Base-by-base conservation (phyloP, 2,888 invertebrate genomes). In the Meiosimyza platycephala region DNA sequence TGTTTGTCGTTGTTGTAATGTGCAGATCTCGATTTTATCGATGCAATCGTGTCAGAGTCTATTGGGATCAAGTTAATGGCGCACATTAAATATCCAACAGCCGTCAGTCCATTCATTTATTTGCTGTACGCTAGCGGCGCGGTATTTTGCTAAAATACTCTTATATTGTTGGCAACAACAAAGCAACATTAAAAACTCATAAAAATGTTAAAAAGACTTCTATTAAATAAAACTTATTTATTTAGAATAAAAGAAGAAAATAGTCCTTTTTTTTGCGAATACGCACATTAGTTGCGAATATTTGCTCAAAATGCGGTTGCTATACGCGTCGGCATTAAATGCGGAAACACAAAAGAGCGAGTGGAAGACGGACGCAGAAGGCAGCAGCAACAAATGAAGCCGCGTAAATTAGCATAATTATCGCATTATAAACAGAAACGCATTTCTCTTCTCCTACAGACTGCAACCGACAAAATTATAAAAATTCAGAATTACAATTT, bases 401-500 rank as follows among this genome's bases (percentile, higher is more conserved):
- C 72, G 69, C 73, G 75, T 69, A 79, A 81, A 83, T 83, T 83
- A 80, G 76, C 83, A 83, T 83, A 83, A 82, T 82, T 82, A 82
- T 81, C 79, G 78, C 82, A 82, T 83, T 83, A 83, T 75, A 76
- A 78, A 73, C 83, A 83, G 83, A 80, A 74, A 76, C 67, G 66
- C 74, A 68, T 50, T 68, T 6, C 9, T 40, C 40, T 9, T 40
- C 40, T 40, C 40, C 40, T 40, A 28, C 28, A 28, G 28, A 4
- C 9, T 40, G 40, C 9, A 40, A 40, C 40, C 40, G 40, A 40
- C 40, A 40, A 40, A 40, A 40, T 40, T 40, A 40, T 40, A 40
- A 40, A 40, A 40, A 40, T 40, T 9, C 40, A 40, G 40, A 40
- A 40, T 40, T 40, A 40, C 40, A 9, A 9, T 40, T 9, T 40